Conservation (phyloP, 2,888 invertebrate genomes). For the Celastrina argiolus region DNA sequence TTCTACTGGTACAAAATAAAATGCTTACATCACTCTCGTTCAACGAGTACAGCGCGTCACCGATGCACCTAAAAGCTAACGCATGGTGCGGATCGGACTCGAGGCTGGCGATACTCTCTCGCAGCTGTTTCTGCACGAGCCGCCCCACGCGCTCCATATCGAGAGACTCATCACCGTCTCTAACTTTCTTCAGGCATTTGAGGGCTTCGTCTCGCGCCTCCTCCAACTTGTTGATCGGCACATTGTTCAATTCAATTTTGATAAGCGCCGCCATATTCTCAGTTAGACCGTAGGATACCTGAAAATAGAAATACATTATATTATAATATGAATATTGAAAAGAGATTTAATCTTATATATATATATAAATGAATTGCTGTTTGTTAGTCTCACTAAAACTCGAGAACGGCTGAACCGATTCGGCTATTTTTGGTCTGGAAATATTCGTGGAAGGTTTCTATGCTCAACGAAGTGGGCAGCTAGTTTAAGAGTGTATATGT, state of each 20-base stretch:
- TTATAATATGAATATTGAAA: too few relatives aligned
- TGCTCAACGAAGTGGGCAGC: too few relatives aligned
- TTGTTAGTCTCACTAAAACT: too few relatives aligned
- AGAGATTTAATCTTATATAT: too few relatives aligned
- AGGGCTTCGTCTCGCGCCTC: slow-evolving; percentile 78
- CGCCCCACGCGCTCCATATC: slow-evolving; percentile 87
- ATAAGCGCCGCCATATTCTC: slow-evolving; percentile 86
- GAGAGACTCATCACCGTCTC: slow-evolving; percentile 68
- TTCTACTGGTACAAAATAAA: background rate
- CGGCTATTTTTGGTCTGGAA: too few relatives aligned
- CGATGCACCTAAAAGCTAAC: slow-evolving; percentile 86
- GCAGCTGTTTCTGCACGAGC: slow-evolving; percentile 83
- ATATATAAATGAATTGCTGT: too few relatives aligned
- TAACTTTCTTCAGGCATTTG: slow-evolving; percentile 44
- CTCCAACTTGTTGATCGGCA: slow-evolving; percentile 82
- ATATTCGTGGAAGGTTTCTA: too few relatives aligned
- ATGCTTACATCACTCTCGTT: slow-evolving; percentile 83
- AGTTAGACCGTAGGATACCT: slow-evolving; percentile 82
- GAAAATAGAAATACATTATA: background rate
- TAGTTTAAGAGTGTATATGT: too few relatives aligned
- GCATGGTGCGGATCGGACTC: slow-evolving; percentile 88
- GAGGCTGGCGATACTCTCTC: slow-evolving; percentile 83
- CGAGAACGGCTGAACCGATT: too few relatives aligned
- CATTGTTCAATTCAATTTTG: slow-evolving; percentile 85
- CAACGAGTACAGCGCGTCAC: slow-evolving; percentile 89